Evolutionary conservation across 2,888 invertebrate genomes (phyloP), one percentile per base, ranked within the genome.

Genomic region (Asteroscopus sphinx): DNA sequence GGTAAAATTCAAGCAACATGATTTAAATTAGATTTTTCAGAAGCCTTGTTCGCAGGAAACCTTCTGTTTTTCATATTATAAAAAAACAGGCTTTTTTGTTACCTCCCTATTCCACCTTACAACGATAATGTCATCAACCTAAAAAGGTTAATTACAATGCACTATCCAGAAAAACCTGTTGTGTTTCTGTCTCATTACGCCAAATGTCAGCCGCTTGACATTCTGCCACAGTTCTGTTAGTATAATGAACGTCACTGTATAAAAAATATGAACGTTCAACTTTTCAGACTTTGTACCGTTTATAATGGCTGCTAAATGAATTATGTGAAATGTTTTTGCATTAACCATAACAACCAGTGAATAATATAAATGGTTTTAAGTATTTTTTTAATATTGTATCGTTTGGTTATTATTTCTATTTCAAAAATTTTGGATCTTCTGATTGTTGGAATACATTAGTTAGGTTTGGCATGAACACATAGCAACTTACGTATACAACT

Each of bases 131-230:
- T 49, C 71, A 69, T 66, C 63, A 55, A 64, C 48, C 40, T 55
- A 28, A 21, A 74, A 77, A 74, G 74, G 74, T 77, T 74, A 74
- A 77, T 74, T 53, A 74, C 54, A 26, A 46, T 52, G 36, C 48
- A 46, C 57, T 33, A 33, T 62, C 26, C 48, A 55, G 30, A 63
- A 70, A 66, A 56, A 52, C 42, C 58, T n/a, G 17, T 55, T 54
- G 47, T 44, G 53, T 65, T 60, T 44, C 47, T 53, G 54, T 67
- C 63, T 74, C 72, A 74, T 74, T 77, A 77, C 46, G 53, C 39
- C 28, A 75, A 75, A 75, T 75, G 77, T 64, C 74, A 75, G 48
- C 46, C 46, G 59, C 15, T 16, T 77, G 74, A 74, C 75, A 71
- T 71, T 75, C 62, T 51, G 57, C 44, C 42, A 61, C 56, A 57